Conservation (phyloP, 2,113 vertebrate genomes). For the Tautogolabrus adspersus region DNA sequence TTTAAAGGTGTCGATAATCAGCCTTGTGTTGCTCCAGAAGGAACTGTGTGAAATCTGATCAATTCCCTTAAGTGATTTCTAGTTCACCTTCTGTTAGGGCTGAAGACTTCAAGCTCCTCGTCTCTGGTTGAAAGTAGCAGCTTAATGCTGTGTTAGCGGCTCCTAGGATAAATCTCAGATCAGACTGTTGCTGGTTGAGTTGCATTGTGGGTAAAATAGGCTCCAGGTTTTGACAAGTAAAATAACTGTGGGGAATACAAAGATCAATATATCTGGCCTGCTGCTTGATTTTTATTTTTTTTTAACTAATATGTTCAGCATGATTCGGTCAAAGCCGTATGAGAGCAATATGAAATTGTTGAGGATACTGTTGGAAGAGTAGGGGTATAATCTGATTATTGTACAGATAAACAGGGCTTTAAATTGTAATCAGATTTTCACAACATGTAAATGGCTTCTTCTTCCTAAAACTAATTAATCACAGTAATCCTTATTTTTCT, state of each 20-base stretch:
- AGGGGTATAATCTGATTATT: not conserved
- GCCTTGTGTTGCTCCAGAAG: not conserved
- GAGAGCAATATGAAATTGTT: too few species aligned
- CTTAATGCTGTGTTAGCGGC: not conserved
- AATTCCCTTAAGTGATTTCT: too few species aligned
- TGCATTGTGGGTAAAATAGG: not conserved
- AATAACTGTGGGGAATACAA: too few species aligned
- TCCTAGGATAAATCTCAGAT: too few species aligned
- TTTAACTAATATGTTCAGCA: too few species aligned
- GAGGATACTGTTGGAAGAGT: not conserved
- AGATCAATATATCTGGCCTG: too few species aligned
- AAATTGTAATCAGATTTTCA: not conserved
- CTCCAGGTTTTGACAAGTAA: not conserved
- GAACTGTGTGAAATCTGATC: not conserved
- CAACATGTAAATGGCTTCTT: conserved; percentile 5
- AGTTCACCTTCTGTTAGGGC: too few species aligned
- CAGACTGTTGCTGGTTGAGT: not conserved
- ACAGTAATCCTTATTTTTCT: conserved; percentile 1
- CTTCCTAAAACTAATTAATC: conserved; percentile 1
- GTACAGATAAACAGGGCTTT: conserved; percentile 4
- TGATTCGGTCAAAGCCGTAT: too few species aligned
- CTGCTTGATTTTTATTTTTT: too few species aligned
- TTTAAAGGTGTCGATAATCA: too few species aligned
- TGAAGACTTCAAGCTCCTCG: not conserved
- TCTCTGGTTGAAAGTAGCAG: not conserved